Percentiles rank a stretch among this genome's conserved stretches.
These are phyloP conservation scores for Electrophaes corylata DNA, from an alignment of 2,888 invertebrate genomes.

Conservation along the genomic window DNA sequence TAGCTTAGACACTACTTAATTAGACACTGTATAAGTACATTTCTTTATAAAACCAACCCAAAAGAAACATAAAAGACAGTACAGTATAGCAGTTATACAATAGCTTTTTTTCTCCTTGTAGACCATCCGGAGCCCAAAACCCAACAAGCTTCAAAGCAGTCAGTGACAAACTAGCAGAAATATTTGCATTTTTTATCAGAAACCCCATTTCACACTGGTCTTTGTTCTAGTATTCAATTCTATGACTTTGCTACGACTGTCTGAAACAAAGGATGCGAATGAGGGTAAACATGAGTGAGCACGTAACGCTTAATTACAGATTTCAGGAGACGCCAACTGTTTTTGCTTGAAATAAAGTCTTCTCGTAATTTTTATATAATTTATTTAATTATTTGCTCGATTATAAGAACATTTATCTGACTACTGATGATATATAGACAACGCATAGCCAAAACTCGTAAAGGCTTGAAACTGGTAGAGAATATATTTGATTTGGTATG, in stretches of 20 bases:
- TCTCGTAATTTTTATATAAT: neutral
- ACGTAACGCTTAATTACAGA: constrained; percentile 48
- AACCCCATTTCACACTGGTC: constrained; percentile 50
- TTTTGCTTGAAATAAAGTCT: constrained; percentile 8
- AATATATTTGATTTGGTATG: too few species aligned
- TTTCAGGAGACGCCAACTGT: constrained; percentile 46
- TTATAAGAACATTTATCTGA: too few species aligned
- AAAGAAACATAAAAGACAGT: constrained; percentile 65
- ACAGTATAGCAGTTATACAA: constrained; percentile 61
- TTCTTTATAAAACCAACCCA: constrained; percentile 59
- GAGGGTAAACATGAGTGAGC: constrained; percentile 40
- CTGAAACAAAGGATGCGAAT: constrained; percentile 24
- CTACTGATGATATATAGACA: too few species aligned
- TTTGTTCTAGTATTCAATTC: constrained; percentile 10
- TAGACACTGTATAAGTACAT: neutral
- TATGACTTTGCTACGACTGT: constrained; percentile 4
- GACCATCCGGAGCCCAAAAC: constrained; percentile 64
- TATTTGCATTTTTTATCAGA: constrained; percentile 58
- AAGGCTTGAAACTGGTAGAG: too few species aligned
- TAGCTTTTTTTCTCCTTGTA: constrained; percentile 38
- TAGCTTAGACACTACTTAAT: too few species aligned
- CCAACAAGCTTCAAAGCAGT: constrained; percentile 63
- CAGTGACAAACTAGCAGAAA: constrained; percentile 61
- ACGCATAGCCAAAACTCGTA: too few species aligned
- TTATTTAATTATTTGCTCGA: neutral